A percentile compares a stretch with the other conserved stretches of the same genome.
These are phyloP conservation scores for Phymorhynchus buccinoides DNA, from an alignment of 1,140 invertebrate genomes.

Conservation along the genomic window DNA sequence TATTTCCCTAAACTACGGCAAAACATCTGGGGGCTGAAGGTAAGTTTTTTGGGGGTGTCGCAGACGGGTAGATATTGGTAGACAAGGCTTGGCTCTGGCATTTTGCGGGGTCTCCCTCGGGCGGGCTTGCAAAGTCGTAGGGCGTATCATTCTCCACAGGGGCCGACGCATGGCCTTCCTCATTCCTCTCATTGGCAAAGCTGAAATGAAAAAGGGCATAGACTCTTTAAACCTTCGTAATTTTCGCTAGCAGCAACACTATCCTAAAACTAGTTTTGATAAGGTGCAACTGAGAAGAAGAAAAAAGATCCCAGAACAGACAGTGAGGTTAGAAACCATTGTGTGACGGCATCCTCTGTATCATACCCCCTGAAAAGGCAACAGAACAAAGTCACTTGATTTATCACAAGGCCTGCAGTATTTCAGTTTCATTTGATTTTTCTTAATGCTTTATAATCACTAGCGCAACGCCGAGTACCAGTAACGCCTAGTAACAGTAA, in stretches of 20 bases:
- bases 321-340: background rate
- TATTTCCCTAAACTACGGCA: background rate
- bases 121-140: background rate
- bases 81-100: background rate
- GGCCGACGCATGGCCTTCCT: background rate
- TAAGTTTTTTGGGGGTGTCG: background rate
- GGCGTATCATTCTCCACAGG: background rate
- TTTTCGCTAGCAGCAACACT: too few species aligned
- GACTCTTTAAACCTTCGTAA: background rate
- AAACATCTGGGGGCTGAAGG: background rate
- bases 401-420: too few species aligned
- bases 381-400: too few species aligned
- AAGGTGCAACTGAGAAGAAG: background rate
- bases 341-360: background rate
- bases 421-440: too few species aligned
- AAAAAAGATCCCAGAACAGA: background rate
- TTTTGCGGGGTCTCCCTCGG: background rate
- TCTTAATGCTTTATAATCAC: too few species aligned
- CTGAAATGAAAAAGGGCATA: slow-evolving; percentile 2
- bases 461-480: too few species aligned
- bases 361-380: background rate
- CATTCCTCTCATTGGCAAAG: background rate
- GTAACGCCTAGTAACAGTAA: too few species aligned
- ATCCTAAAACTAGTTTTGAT: background rate
- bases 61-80: background rate